Percentiles rank a stretch among this genome's conserved stretches.
phyloP scores from a whole-genome alignment of 2,888 invertebrate species.

The Macaria notata region DNA sequence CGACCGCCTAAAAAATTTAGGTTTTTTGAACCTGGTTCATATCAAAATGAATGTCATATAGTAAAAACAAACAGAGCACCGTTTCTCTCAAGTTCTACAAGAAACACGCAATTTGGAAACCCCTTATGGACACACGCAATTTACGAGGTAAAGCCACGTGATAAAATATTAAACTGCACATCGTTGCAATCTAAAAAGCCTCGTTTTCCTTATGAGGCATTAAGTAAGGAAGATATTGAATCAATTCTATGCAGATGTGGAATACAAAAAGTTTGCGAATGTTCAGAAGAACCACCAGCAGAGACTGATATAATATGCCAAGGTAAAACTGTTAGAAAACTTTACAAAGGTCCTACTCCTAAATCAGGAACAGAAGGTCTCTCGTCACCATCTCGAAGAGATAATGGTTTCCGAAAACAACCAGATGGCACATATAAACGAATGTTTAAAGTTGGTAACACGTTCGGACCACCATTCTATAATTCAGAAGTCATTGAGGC shows the following conservation, averaged over 20 bases:
- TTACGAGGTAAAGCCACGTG: conserved; percentile 40
- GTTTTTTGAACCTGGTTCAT: conserved; percentile 64
- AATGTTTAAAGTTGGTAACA: conserved; percentile 27
- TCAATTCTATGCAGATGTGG: conserved; percentile 61
- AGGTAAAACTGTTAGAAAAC: conserved; percentile 44
- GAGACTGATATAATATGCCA: conserved; percentile 47
- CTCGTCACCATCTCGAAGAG: conserved; percentile 47
- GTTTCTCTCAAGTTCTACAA: conserved; percentile 55
- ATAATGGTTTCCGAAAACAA: conserved; percentile 44
- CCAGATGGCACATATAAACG: conserved; percentile 42
- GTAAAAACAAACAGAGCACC: conserved; percentile 46
- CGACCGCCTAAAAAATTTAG: conserved; percentile 42
- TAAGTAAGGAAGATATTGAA: conserved; percentile 56
- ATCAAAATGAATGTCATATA: conserved; percentile 40
- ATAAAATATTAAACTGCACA: conserved; percentile 56
- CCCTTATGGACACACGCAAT: conserved; percentile 59
- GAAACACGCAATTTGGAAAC: conserved; percentile 37
- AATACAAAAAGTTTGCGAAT: conserved; percentile 52
- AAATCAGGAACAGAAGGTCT: conserved; percentile 40
- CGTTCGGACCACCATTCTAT: conserved; percentile 57
- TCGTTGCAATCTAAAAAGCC: conserved; percentile 56
- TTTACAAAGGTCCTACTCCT: conserved; percentile 56
- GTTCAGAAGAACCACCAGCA: conserved; percentile 42
- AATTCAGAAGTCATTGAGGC: conserved; percentile 50
- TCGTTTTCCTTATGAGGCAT: conserved; percentile 61